Conservation (phyloP, 2,797 vertebrate genomes). For the Todus mexicanus region DNA sequence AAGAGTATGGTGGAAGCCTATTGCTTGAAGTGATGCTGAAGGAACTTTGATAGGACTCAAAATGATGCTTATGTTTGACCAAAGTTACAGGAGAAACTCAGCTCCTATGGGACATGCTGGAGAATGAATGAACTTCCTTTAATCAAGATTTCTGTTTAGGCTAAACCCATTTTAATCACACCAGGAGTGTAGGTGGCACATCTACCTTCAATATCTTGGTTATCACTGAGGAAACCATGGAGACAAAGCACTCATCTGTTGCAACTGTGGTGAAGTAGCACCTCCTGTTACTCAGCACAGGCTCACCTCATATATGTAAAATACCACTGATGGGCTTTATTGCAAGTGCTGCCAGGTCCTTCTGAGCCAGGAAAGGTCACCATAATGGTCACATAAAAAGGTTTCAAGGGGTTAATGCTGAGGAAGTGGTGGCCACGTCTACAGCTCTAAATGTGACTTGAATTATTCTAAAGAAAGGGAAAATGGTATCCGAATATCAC, state of each 20-base stretch:
- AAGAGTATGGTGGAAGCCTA: neutral
- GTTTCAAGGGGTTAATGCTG: neutral
- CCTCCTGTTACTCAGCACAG: neutral
- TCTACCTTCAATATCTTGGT: neutral
- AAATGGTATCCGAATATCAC: neutral
- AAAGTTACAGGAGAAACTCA: neutral
- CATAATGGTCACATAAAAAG: neutral
- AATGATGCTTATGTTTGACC: neutral
- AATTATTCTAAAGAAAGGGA: conserved; percentile 15
- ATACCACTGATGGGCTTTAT: neutral
- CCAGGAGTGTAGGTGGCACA: neutral
- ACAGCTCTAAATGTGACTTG: neutral
- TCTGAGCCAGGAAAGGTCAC: neutral
- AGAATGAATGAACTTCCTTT: neutral
- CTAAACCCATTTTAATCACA: conserved; percentile 12
- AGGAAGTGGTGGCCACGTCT: neutral
- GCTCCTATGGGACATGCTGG: neutral
- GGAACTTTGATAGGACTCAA: neutral
- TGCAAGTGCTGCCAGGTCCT: neutral
- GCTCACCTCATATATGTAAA: neutral
- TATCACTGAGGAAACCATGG: neutral
- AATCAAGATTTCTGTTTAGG: conserved; percentile 7
- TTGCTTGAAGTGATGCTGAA: neutral
- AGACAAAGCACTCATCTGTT: neutral
- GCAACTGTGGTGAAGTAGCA: neutral